A percentile compares a stretch with the other conserved stretches of the same genome.
Conservation (phyloP, 2,888 invertebrate genomes). For the Salpingus planirostris region DNA sequence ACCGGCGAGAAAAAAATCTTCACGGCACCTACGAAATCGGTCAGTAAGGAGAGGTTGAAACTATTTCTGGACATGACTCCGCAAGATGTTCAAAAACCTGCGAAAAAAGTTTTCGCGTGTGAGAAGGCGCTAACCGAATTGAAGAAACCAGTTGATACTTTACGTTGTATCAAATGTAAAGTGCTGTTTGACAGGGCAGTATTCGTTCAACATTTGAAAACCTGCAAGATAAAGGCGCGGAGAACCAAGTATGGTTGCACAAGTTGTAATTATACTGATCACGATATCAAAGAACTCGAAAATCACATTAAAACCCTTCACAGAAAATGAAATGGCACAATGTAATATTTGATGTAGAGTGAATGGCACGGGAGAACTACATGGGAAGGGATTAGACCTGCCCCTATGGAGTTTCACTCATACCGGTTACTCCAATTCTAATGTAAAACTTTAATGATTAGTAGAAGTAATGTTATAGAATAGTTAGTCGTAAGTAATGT, state of each 20-base stretch:
- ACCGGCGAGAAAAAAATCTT: slow-evolving; percentile 4
- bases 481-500: no score
- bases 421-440: no score
- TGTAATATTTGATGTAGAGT: no score
- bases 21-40: not conserved
- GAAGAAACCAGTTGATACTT: slow-evolving; percentile 29
- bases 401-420: no score
- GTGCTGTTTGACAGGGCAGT: slow-evolving; percentile 27
- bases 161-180: slow-evolving; percentile 32
- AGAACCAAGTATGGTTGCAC: slow-evolving; percentile 31
- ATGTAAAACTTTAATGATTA: no score
- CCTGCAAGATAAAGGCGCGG: slow-evolving; percentile 24
- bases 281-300: slow-evolving; percentile 26
- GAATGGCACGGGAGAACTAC: no score
- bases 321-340: no score
- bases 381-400: no score
- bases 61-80: slow-evolving; percentile 31
- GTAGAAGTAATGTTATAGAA: no score
- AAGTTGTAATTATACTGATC: slow-evolving; percentile 30
- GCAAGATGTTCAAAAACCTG: slow-evolving; percentile 20
- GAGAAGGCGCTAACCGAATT: slow-evolving; percentile 23
- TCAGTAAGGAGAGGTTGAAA: slow-evolving; percentile 23
- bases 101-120: slow-evolving; percentile 23
- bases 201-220: slow-evolving; percentile 24
- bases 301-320: slow-evolving; percentile 24